Evolutionary conservation across 2,113 vertebrate genomes (phyloP).

Genomic region (Corythornis madagascariensis): DNA sequence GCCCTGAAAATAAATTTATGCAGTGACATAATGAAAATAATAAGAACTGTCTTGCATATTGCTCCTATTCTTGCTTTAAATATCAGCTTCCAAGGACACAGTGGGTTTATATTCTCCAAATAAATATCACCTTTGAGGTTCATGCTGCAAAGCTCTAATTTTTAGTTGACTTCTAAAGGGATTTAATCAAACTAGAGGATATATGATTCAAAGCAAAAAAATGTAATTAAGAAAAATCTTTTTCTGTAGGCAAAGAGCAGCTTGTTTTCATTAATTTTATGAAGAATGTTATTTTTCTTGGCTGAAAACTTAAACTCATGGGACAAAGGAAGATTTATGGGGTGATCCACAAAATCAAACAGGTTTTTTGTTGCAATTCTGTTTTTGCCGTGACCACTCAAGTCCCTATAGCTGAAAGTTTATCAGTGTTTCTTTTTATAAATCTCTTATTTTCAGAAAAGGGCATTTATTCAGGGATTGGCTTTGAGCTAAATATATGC

Average conservation of each 20-base stretch:
- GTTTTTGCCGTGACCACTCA: constrained; percentile 43
- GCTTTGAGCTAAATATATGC: constrained; percentile 43
- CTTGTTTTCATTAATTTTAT: constrained; percentile 77
- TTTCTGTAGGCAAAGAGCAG: constrained; percentile 67
- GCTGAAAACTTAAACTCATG: constrained; percentile 49
- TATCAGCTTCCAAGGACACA: constrained; percentile 9
- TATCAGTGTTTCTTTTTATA: constrained; percentile 62
- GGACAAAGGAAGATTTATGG: constrained; percentile 55
- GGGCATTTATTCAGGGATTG: constrained; percentile 28
- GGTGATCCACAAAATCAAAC: constrained; percentile 43
- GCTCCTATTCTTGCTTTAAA: constrained; percentile 19
- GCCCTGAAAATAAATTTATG: constrained; percentile 52
- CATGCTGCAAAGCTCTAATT: constrained; percentile 3
- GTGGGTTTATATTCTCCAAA: constrained; percentile 42
- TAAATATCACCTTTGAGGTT: constrained; percentile 35
- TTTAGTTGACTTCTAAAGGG: constrained; percentile 58
- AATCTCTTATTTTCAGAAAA: constrained; percentile 43
- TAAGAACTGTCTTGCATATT: constrained; percentile 40
- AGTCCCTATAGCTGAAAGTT: constrained; percentile 42
- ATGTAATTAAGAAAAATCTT: constrained; percentile 74
- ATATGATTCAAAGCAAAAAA: constrained; percentile 70
- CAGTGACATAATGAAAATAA: constrained; percentile 56
- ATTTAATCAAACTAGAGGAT: constrained; percentile 72
- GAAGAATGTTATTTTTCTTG: constrained; percentile 74
- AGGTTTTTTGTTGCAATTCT: constrained; percentile 45